These are phyloP conservation scores for Chanos chanos DNA, from an alignment of 2,797 vertebrate genomes.

Conservation along the genomic window DNA sequence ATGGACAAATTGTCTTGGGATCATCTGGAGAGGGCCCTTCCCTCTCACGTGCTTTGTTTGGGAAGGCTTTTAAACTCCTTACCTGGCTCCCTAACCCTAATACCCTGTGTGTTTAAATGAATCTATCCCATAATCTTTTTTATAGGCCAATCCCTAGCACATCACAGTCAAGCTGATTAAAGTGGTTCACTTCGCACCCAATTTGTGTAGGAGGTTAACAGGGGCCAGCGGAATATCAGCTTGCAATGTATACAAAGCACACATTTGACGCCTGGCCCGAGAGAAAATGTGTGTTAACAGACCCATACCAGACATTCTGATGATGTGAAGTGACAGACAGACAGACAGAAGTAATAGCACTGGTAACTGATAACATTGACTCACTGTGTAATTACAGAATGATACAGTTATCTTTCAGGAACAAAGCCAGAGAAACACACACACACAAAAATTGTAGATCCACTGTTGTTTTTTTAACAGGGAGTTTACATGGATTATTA, in stretches of 20 bases:
- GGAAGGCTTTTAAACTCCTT: constrained; percentile 46
- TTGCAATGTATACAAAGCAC: constrained; percentile 22
- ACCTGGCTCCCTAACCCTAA: constrained; percentile 58
- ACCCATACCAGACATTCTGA: too few species aligned
- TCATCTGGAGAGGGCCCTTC: too few species aligned
- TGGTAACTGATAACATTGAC: too few species aligned
- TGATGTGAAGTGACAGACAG: too few species aligned
- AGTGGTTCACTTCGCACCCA: constrained; percentile 35
- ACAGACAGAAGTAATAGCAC: too few species aligned
- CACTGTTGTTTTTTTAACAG: constrained; percentile 13
- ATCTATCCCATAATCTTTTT: constrained; percentile 60
- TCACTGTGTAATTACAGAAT: background rate
- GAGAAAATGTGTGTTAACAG: too few species aligned
- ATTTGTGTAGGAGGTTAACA: constrained; percentile 39
- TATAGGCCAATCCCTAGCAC: constrained; percentile 59
- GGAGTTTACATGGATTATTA: too few species aligned
- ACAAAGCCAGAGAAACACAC: background rate
- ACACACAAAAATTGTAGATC: background rate
- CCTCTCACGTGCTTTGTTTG: constrained; percentile 35
- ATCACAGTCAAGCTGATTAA: constrained; percentile 48
- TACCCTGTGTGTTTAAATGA: constrained; percentile 52
- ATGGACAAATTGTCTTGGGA: too few species aligned
- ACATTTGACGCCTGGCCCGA: background rate
- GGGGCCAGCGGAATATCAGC: constrained; percentile 46
- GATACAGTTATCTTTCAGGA: background rate